Conservation (phyloP, 2,113 vertebrate genomes). For the Cinclus cinclus region DNA sequence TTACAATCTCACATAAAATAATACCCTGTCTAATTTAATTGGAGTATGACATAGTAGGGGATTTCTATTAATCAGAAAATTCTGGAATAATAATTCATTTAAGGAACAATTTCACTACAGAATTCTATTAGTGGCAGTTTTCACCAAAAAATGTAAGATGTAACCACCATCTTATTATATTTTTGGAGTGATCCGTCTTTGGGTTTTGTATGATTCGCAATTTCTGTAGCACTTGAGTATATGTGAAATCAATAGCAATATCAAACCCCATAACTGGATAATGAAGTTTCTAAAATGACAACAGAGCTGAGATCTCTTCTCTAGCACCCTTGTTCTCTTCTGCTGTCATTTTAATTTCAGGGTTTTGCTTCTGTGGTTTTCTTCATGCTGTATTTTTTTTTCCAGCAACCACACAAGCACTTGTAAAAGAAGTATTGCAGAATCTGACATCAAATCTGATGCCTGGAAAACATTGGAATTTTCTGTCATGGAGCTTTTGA, state of each 20-base stretch:
- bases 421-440: background rate
- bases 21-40: constrained; percentile 42
- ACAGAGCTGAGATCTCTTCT: background rate
- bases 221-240: background rate
- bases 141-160: background rate
- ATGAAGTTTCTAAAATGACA: constrained; percentile 46
- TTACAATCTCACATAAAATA: constrained; percentile 42
- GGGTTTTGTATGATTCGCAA: background rate
- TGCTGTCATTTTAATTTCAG: constrained; percentile 1
- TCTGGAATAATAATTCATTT: constrained; percentile 30
- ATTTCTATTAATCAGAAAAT: constrained; percentile 27
- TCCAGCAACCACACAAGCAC: background rate
- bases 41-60: constrained; percentile 13
- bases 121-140: background rate
- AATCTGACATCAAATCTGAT: background rate
- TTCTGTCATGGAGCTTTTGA: background rate
- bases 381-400: background rate
- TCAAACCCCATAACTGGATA: constrained; percentile 20
- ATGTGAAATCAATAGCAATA: constrained; percentile 55
- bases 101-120: background rate
- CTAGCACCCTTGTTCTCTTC: background rate
- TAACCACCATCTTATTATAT: background rate
- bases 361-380: background rate
- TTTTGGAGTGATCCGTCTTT: background rate
- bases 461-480: background rate